Evolutionary conservation across 2,113 vertebrate species (phyloP).

Genomic region (Sphyrna mokarran): DNA sequence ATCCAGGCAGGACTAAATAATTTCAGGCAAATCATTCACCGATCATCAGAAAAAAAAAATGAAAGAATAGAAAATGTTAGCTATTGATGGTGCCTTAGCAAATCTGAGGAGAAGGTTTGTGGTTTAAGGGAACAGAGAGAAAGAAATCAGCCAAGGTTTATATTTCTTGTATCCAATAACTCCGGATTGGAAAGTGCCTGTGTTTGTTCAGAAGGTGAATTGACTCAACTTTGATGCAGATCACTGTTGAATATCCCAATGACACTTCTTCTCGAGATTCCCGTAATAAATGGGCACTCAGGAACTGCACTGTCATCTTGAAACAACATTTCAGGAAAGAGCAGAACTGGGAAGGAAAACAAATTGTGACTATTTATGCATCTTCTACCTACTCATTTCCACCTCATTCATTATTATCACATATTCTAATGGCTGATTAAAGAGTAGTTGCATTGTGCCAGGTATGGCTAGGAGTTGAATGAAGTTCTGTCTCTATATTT

Average conservation of each 20-base stretch:
- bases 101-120: background rate
- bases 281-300: background rate
- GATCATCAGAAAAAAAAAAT: background rate
- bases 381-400: background rate
- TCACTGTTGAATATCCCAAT: background rate
- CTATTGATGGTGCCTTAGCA: background rate
- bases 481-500: background rate
- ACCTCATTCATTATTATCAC: background rate
- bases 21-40: background rate
- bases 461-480: background rate
- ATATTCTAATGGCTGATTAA: background rate
- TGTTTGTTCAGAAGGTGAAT: background rate
- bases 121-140: background rate
- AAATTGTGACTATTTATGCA: background rate
- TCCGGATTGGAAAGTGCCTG: background rate
- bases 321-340: background rate
- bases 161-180: background rate
- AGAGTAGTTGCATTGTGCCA: background rate
- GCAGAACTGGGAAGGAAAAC: background rate
- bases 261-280: background rate
- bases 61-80: background rate
- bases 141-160: background rate
- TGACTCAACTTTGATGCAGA: background rate
- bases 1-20: background rate
- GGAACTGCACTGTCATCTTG: background rate